Evolutionary conservation across 2,113 vertebrate species (phyloP).

Genomic region (Hippocampus comes): DNA sequence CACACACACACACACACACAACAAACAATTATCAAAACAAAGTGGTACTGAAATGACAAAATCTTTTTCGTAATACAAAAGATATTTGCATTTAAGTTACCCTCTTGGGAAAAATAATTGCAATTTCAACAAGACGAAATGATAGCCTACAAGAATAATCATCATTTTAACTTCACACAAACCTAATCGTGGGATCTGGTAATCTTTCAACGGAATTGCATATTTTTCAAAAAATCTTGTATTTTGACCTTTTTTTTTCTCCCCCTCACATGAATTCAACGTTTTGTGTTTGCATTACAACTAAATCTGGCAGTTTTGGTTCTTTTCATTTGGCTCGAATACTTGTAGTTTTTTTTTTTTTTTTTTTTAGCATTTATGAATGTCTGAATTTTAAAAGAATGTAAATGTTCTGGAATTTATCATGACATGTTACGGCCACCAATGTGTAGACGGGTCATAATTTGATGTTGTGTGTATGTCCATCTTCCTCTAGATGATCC

Average conservation of each 20-base stretch:
- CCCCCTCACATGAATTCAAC: not conserved
- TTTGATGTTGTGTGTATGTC: conserved; percentile 31
- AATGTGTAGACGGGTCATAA: conserved; percentile 33
- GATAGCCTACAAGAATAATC: not conserved
- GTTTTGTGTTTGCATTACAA: not conserved
- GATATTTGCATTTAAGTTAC: too few species aligned
- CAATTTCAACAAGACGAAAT: not conserved
- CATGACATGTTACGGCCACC: conserved; percentile 21
- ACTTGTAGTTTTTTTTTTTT: not conserved
- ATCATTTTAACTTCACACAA: not conserved
- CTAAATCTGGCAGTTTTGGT: not conserved
- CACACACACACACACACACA: too few species aligned
- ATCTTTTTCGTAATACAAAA: too few species aligned
- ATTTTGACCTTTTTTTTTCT: not conserved
- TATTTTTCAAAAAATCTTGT: too few species aligned
- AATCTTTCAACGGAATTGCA: too few species aligned
- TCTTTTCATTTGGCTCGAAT: not conserved
- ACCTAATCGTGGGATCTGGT: not conserved
- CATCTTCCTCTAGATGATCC: not conserved
- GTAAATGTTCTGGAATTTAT: not conserved
- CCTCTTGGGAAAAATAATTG: not conserved
- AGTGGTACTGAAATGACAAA: too few species aligned
- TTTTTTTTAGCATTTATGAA: not conserved
- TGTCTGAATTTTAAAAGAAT: not conserved
- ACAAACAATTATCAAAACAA: not conserved